Percentiles rank a stretch among this genome's conserved stretches.
Evolutionary conservation across 2,113 vertebrate species (phyloP).

Genomic region (Tangachromis dhanisi): DNA sequence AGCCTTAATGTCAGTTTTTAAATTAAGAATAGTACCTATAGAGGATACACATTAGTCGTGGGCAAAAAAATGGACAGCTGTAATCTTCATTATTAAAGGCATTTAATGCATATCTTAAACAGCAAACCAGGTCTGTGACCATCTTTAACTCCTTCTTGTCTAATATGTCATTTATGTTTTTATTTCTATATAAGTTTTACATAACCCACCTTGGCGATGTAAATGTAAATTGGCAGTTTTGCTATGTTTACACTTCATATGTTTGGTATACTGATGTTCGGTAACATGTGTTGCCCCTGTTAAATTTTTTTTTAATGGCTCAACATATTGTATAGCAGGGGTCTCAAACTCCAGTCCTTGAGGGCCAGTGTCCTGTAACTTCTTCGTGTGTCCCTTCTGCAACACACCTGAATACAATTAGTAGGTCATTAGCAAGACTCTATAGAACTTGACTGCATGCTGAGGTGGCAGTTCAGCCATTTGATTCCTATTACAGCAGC

Average conservation of each 20-base stretch:
- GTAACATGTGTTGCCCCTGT: not conserved
- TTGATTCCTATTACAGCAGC: not conserved
- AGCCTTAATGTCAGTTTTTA: not conserved
- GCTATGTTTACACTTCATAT: not conserved
- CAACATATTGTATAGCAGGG: not conserved
- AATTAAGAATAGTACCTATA: not conserved
- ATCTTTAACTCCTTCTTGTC: not conserved
- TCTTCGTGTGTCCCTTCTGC: not conserved
- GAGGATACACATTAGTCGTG: not conserved
- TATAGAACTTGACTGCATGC: not conserved
- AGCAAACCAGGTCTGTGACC: not conserved
- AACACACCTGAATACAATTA: not conserved
- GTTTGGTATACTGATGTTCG: not conserved
- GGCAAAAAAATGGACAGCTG: not conserved
- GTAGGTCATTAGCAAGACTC: not conserved
- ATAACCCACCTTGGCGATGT: not conserved
- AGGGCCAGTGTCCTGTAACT: not conserved
- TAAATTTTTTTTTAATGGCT: not conserved
- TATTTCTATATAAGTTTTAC: not conserved
- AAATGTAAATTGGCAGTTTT: not conserved
- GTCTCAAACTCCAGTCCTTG: not conserved
- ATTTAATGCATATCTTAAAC: not conserved
- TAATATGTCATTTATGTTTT: not conserved
- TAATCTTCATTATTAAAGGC: not conserved
- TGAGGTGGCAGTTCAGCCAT: not conserved